phyloP scores from a whole-genome alignment of 1,140 invertebrate species.

The Phocides pigmalion region DNA sequence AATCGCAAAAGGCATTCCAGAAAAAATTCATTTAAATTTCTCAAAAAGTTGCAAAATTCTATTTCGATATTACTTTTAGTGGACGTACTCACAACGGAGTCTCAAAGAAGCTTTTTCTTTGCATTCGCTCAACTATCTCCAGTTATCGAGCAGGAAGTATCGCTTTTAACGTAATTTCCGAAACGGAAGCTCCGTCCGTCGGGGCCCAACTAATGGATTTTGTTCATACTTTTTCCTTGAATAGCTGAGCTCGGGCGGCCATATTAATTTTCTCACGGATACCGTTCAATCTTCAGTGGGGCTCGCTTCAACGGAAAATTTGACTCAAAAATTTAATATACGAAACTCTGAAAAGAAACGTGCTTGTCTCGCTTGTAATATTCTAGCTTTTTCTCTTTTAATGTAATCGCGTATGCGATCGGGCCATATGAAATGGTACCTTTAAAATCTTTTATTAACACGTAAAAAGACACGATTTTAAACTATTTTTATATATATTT shows the following conservation, averaged over 20 bases:
- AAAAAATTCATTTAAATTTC: no score
- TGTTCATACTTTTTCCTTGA: conserved; percentile 48
- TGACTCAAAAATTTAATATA: conserved; percentile 28
- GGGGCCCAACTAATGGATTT: conserved; percentile 74
- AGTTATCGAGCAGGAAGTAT: conserved; percentile 68
- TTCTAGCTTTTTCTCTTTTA: conserved; percentile 1
- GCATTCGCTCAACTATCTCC: conserved; percentile 58
- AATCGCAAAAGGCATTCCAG: no score
- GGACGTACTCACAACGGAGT: neutral
- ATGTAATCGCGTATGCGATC: no score
- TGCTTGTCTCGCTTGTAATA: neutral
- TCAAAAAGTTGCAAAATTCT: no score
- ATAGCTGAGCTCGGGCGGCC: conserved; percentile 12
- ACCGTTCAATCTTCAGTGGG: conserved; percentile 24
- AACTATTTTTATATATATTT: no score
- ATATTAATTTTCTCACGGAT: conserved; percentile 33
- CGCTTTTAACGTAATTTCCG: conserved; percentile 80
- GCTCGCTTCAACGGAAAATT: conserved; percentile 20
- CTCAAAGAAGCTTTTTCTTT: conserved; percentile 47
- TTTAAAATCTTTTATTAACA: no score
- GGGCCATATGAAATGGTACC: no score
- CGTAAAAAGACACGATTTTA: no score
- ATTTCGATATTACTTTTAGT: neutral
- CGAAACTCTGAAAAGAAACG: conserved; percentile 13
- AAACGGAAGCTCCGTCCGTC: conserved; percentile 62